A percentile compares a stretch with the other conserved stretches of the same genome.
phyloP scores from a whole-genome alignment of 37 sponge, comb jelly and placozoan genomes.

The Hexactinellida sp. region DNA sequence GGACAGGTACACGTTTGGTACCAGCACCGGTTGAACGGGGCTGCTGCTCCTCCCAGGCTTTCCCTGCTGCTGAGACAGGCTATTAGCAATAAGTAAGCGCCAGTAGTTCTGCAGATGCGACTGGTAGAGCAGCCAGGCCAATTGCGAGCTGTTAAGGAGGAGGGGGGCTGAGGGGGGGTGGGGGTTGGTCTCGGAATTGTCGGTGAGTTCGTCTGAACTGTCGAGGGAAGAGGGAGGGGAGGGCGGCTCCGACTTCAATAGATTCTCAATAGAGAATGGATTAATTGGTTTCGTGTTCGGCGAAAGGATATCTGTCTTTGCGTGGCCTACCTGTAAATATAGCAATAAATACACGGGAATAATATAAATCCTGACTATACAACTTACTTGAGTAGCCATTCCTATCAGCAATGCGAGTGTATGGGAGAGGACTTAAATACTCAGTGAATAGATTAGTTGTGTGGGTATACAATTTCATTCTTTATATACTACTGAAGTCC shows the following conservation, averaged over 20 bases:
- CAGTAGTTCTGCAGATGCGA: neutral
- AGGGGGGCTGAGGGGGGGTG: neutral
- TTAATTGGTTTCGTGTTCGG: neutral
- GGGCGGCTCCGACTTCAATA: neutral
- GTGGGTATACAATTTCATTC: neutral
- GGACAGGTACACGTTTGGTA: too few species aligned
- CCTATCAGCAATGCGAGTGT: neutral
- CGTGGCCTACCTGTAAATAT: neutral
- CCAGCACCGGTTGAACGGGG: neutral
- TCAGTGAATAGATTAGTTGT: too few species aligned
- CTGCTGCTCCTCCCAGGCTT: neutral
- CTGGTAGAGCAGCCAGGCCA: neutral
- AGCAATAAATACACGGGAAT: neutral
- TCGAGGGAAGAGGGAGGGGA: neutral
- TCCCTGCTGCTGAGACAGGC: neutral
- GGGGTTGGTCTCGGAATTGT: neutral
- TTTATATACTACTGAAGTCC: neutral
- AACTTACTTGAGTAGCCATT: conserved; percentile 17
- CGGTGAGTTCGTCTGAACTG: neutral
- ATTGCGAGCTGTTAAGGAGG: neutral
- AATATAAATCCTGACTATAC: neutral
- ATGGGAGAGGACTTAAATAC: too few species aligned
- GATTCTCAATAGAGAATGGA: neutral
- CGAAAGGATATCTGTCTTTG: neutral
- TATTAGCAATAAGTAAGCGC: neutral